Evolutionary conservation across 2,113 vertebrate genomes (phyloP).

Genomic region (Micromys minutus): DNA sequence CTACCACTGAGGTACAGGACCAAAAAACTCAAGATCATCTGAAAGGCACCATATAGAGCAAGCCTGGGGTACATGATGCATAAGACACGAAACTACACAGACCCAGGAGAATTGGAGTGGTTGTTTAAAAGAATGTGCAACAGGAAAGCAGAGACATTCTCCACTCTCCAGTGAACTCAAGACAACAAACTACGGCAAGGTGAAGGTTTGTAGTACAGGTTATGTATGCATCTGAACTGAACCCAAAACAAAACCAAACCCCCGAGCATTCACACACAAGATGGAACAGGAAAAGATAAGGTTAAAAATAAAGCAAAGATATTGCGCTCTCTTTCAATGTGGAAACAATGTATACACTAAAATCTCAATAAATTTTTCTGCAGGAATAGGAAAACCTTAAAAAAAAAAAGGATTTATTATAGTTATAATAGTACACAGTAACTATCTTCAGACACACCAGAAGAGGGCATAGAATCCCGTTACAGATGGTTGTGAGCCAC

Average conservation of each 20-base stretch:
- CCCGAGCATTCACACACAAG: background rate
- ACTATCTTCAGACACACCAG: too few relatives aligned
- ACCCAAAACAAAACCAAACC: background rate
- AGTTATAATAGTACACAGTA: too few relatives aligned
- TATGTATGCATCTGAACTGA: background rate
- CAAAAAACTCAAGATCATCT: background rate
- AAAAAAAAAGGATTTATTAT: too few relatives aligned
- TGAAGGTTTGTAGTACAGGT: background rate
- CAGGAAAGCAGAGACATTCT: background rate
- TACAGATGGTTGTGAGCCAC: too few relatives aligned
- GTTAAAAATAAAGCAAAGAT: background rate
- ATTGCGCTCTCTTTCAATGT: background rate
- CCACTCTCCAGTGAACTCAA: background rate
- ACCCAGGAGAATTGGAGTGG: background rate
- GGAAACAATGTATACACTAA: background rate
- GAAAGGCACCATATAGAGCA: background rate
- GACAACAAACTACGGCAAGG: background rate
- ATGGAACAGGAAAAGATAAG: background rate
- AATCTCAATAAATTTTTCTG: slow-evolving; percentile 3
- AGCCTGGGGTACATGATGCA: background rate
- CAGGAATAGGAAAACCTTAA: background rate
- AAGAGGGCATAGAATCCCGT: too few relatives aligned
- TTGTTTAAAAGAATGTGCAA: background rate
- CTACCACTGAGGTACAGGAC: background rate
- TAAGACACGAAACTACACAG: background rate